Evolutionary conservation across 2,797 vertebrate genomes (phyloP), one percentile per base, ranked within the genome.

Genomic region (Enteromius radiatus): DNA sequence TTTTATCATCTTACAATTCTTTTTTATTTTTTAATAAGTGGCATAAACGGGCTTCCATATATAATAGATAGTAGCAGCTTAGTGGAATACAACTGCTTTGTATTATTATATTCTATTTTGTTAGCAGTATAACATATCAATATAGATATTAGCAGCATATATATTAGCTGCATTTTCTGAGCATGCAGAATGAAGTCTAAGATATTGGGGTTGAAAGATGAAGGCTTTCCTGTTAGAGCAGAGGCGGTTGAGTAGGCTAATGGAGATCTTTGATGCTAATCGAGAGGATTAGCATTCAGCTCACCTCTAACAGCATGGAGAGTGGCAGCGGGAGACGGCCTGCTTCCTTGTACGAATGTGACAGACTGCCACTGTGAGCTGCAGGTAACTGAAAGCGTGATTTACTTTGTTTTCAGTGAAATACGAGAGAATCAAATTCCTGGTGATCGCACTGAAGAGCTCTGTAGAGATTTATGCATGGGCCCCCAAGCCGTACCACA

Each of bases 401-500:
- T 76, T 59, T 78, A 69, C 59, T 82, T 67, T 82, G 26, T 59
- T 85, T 82, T 89, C 87, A 97, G 96, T 97, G 89, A 97, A 97
- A 92, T 97, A 97, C 56, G 96, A 97, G 92, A 93, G 96, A 92
- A 97, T 97, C 91, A 96, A 96, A 92, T 97, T 97, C 90, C 89
- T 97, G 94, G 96, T 97, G 91, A 96, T 97, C 89, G 96, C 96
- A 89, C 92, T 96, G 93, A 97, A 97, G 94, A 97, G 93, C 85
- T 93, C 96, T 59, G 96, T 97, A 82, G 96, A 97, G 91, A 96
- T 97, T 91, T 97, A 97, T 54, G 96, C 96, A 63, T 97, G 96
- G 96, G 96, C 96, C 88, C 96, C 96, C 69, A 97, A 97, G 90
- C 96, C 96, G 3, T 97, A 97, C 90, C 96, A 97, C 91, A 97